Conservation (phyloP, 2,888 invertebrate genomes). For the Sarcophaga variegata region DNA sequence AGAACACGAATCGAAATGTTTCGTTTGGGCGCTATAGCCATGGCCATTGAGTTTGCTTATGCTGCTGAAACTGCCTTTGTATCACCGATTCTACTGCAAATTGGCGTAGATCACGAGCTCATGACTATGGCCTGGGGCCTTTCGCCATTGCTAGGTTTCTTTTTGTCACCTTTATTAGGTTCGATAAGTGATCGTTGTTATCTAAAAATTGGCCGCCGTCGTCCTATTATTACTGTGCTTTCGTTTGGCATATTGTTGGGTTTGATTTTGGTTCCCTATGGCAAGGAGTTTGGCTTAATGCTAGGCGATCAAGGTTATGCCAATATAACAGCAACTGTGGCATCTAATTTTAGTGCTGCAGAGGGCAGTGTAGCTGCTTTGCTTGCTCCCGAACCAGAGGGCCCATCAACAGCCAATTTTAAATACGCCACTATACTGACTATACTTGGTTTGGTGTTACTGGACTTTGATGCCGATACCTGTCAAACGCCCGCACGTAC, state of each 20-base stretch:
- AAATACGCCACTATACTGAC: slow-evolving; percentile 83
- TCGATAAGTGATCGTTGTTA: slow-evolving; percentile 85
- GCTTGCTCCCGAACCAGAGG: slow-evolving; percentile 23
- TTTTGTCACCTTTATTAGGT: slow-evolving; percentile 82
- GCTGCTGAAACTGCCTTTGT: slow-evolving; percentile 87
- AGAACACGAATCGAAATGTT: slow-evolving; percentile 80
- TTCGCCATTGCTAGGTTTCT: slow-evolving; percentile 81
- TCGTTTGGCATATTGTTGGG: slow-evolving; percentile 84
- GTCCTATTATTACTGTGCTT: slow-evolving; percentile 85
- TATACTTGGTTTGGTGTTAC: slow-evolving; percentile 84
- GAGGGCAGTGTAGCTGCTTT: slow-evolving; percentile 74
- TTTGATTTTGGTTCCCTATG: slow-evolving; percentile 84
- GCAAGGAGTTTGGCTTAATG: slow-evolving; percentile 83
- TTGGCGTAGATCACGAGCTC: slow-evolving; percentile 84
- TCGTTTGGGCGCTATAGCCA: slow-evolving; percentile 79
- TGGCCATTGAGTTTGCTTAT: slow-evolving; percentile 86
- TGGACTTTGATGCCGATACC: slow-evolving; percentile 86
- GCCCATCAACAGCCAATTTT: slow-evolving; percentile 72
- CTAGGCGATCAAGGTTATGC: slow-evolving; percentile 80
- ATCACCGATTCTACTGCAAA: slow-evolving; percentile 85
- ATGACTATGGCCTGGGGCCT: slow-evolving; percentile 84
- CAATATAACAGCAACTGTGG: slow-evolving; percentile 46
- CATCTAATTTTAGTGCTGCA: slow-evolving; percentile 58
- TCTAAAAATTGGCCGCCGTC: slow-evolving; percentile 83
- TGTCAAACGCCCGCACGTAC: slow-evolving; percentile 86